Base-by-base conservation (phyloP, 2,888 invertebrate species). In the Parochlus steinenii region DNA sequence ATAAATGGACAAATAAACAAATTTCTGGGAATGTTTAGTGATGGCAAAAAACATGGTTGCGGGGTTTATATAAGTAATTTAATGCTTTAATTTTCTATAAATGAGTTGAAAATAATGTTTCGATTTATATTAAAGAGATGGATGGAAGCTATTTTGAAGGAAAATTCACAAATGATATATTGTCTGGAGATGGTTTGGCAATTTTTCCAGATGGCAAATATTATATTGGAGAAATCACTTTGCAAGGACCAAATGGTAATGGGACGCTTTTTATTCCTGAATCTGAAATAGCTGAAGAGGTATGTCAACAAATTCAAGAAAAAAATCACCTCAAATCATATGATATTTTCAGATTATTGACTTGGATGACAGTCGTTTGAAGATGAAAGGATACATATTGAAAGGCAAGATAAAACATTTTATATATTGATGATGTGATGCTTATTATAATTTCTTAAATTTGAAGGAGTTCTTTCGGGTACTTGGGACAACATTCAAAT, bases 141-240 rank as follows among this genome's bases (percentile, higher is more conserved):
- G 86, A 86, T 51, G 89, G 87, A 0, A 78, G 85, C 53, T 90
- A 89, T 56, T 89, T 87, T 47, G 89, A 89, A 61, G 90, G 90
- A 10, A 69, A 71, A 41, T 90, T 87, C 51, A 69, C 71, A 47
- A 76, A 80, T 49, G 80, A 82, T 53, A 67, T 77, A 44, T 62
- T 90, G 41, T 72, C 71, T 8, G 87, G 87, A n/a, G 74, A 74
- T 46, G 87, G 87, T 3, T 67, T 89, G 6, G 85, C 87, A 67
- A 73, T 89, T 14, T 78, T 86, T 43, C 83, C 86, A 53, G 86
- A 89, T 49, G 81, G 79, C 18, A 81, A 82, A 3, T 79, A 79
- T 53, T 90, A 85, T 48, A 87, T 89, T 51, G 90, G 90, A 1
- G 86, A 89, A 51, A 77, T 89, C 46, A 69, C 75, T 41, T 74